Evolutionary conservation across 2,113 vertebrate species (phyloP).

Genomic region (Coptodon bakossiorum): DNA sequence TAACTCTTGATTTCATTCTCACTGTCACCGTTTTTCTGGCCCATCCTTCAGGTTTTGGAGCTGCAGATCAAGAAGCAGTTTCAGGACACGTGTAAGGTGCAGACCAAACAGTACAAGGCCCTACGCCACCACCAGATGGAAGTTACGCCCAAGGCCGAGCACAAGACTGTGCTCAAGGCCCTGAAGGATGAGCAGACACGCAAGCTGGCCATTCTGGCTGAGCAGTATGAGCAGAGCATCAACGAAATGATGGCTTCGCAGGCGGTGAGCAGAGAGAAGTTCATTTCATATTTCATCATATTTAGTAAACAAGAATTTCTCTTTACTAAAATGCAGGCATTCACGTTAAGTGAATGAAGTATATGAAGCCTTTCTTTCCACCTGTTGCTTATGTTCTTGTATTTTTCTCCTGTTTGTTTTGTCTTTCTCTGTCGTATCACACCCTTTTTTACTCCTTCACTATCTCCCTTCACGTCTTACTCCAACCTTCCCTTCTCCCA

Average conservation of each 20-base stretch:
- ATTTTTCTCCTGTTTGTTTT: not conserved
- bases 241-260: conserved; percentile 99
- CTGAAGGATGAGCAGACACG: conserved; percentile 98
- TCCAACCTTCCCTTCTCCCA: not conserved
- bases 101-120: conserved; percentile 99
- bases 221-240: conserved; percentile 99
- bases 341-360: not conserved
- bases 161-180: conserved; percentile 96
- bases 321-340: not conserved
- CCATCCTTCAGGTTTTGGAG: conserved; percentile 85
- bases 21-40: not conserved
- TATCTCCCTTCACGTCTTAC: not conserved
- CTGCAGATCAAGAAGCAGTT: conserved; percentile 99
- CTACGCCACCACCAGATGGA: conserved; percentile 99
- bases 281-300: not conserved
- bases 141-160: conserved; percentile 97
- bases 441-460: not conserved
- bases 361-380: not conserved
- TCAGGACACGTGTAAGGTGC: conserved; percentile 99
- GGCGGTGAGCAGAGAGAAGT: conserved; percentile 75
- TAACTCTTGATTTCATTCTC: not conserved
- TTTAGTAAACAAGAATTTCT: not conserved
- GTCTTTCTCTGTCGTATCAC: not conserved
- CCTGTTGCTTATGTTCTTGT: conserved; percentile 4
- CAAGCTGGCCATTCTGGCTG: conserved; percentile 96